Evolutionary conservation across 2,113 vertebrate species (phyloP), one percentile per base, ranked within the genome.

Genomic region (Malurus alboscapulatus): DNA sequence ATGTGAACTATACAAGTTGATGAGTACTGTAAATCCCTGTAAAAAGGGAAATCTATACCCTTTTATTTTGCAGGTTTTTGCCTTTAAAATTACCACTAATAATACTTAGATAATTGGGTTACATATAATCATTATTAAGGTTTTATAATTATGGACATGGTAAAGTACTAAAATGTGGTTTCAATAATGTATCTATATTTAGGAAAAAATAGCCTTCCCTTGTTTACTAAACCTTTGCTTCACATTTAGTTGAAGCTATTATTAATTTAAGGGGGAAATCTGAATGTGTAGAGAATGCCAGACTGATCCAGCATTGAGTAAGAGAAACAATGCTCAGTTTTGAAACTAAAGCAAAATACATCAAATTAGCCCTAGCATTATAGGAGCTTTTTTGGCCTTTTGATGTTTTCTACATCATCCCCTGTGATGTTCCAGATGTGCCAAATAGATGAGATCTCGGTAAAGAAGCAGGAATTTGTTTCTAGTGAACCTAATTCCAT

Each of bases 1-100:
- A 99, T 98, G 98, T 98, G 98, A 98, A 98, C 98, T 98, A 98
- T 98, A 98, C 97, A 98, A 97, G 94, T 97, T 97, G 97, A 98
- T 98, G 98, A 98, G 97, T 97, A 96, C 97, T 96, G 96, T 97
- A 98, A 98, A 98, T 99, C 94, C 98, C 97, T 98, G 96, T 91
- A 97, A 97, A 98, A 97, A 96, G 84, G 97, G 94, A 97, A 97
- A 89, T 44, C 80, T 45, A 85, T 94, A 79, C 17, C 62, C 81
- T 97, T 97, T 96, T 86, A 97, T 95, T 97, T 95, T 95, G 51
- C 66, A 87, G 72, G 7, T 11, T 45, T 94, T 95, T 94, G 58
- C 87, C 76, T 95, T 96, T 95, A 91, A 96, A 97, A 95, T 90
- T 92, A 63, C 72, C 29, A 63, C 73, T 77, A 72, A 71, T 51